Evolutionary conservation across 2,888 invertebrate species (phyloP).

Genomic region (Junonia oenone): DNA sequence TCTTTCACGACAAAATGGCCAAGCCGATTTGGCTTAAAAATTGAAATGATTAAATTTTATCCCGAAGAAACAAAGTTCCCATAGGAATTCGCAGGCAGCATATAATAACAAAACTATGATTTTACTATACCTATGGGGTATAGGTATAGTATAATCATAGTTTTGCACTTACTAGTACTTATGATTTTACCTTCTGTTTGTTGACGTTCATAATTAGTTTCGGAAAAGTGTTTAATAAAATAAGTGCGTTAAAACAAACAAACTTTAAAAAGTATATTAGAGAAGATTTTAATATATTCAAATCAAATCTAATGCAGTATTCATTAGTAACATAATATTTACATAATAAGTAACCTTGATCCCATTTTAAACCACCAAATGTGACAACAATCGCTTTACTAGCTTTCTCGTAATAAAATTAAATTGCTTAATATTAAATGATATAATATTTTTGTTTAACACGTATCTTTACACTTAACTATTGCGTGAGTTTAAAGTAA

Average conservation of each 20-base stretch:
- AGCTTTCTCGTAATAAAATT: background rate
- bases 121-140: too few relatives aligned
- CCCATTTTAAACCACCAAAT: background rate
- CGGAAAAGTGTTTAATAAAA: too few relatives aligned
- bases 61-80: too few relatives aligned
- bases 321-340: background rate
- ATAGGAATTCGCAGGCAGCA: too few relatives aligned
- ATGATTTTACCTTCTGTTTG: too few relatives aligned
- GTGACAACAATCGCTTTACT: background rate
- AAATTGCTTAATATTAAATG: background rate
- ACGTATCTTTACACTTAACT: background rate
- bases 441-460: background rate
- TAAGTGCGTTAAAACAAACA: background rate
- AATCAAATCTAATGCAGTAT: background rate
- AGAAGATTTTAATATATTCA: background rate
- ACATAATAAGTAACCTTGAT: slow-evolving; percentile 8
- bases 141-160: too few relatives aligned
- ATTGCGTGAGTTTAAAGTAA: background rate
- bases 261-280: background rate
- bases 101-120: too few relatives aligned
- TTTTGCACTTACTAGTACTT: too few relatives aligned
- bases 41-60: too few relatives aligned
- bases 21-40: too few relatives aligned
- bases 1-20: too few relatives aligned
- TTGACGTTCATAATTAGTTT: too few relatives aligned